phyloP scores from a whole-genome alignment of 1,140 invertebrate genomes.

The Pseudomyrmex pallidus region DNA sequence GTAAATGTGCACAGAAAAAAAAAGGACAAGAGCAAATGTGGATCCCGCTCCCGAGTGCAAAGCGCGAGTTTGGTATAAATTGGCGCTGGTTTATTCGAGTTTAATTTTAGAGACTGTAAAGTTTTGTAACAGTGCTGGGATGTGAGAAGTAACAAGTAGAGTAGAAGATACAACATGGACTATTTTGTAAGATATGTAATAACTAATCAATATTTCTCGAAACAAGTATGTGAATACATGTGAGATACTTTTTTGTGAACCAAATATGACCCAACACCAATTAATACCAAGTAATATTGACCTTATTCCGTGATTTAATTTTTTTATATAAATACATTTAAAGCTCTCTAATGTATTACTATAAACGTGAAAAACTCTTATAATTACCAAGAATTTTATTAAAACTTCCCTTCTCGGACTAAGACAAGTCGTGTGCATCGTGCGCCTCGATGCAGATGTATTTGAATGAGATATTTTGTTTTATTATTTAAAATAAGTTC shows the following conservation, averaged over 20 bases:
- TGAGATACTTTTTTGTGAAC: slow-evolving; percentile 67
- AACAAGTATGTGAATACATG: background rate
- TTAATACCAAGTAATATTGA: slow-evolving; percentile 75
- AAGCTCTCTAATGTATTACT: slow-evolving; percentile 62
- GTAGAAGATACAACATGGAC: background rate
- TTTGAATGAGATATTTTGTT: background rate
- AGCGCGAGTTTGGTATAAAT: slow-evolving; percentile 72
- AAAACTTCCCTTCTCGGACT: background rate
- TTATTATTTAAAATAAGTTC: background rate
- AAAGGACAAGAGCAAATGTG: slow-evolving; percentile 37
- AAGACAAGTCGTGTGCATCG: slow-evolving; percentile 3
- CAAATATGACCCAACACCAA: slow-evolving; percentile 78
- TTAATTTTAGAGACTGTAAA: slow-evolving; percentile 44
- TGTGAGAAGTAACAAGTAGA: slow-evolving; percentile 32
- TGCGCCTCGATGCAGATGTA: background rate
- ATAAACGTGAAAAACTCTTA: slow-evolving; percentile 32
- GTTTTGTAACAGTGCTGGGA: slow-evolving; percentile 29
- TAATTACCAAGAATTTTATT: slow-evolving; percentile 4
- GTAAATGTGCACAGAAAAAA: slow-evolving; percentile 40
- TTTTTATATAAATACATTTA: slow-evolving; percentile 60
- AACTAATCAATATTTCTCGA: background rate
- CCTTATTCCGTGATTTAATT: slow-evolving; percentile 50
- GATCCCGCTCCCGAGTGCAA: slow-evolving; percentile 70
- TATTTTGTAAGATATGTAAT: slow-evolving; percentile 33
- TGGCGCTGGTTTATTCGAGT: slow-evolving; percentile 67